Percentiles rank a stretch among this genome's conserved stretches.
These are phyloP conservation scores for Dryoscopus gambensis DNA, from an alignment of 2,113 vertebrate genomes.

Conservation along the genomic window DNA sequence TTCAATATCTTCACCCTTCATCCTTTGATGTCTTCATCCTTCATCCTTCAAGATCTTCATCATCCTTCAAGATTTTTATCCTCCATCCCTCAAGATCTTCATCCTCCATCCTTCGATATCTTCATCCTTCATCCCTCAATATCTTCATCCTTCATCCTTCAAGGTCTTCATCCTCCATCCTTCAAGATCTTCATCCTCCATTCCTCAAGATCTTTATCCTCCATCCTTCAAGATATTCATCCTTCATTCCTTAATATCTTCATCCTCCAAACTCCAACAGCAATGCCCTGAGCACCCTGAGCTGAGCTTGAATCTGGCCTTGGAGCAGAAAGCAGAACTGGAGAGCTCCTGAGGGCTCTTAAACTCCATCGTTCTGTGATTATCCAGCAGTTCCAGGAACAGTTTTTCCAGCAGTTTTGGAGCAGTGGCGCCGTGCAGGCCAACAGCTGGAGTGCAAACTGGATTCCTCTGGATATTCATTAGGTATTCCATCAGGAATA, in stretches of 20 bases:
- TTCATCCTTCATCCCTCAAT: not conserved
- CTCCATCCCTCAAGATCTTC: too few species aligned
- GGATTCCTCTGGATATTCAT: not conserved
- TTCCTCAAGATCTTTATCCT: not conserved
- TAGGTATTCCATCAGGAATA: not conserved
- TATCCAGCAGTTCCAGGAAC: not conserved
- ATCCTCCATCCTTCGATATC: not conserved
- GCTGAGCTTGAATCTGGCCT: not conserved
- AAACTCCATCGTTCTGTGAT: not conserved
- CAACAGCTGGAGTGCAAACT: not conserved
- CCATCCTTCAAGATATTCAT: not conserved
- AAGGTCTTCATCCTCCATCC: not conserved
- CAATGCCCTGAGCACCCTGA: not conserved
- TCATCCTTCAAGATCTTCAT: not conserved
- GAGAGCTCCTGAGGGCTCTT: not conserved
- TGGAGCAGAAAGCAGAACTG: not conserved
- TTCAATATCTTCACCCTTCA: too few species aligned
- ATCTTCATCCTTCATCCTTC: not conserved
- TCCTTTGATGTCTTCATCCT: not conserved
- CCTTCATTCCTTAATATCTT: not conserved
- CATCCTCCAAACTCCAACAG: not conserved
- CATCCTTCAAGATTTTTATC: not conserved
- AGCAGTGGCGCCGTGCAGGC: not conserved
- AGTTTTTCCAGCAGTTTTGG: not conserved
- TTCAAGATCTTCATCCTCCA: not conserved